Conservation (phyloP, 2,888 invertebrate species). For the Coenonympha arcania region DNA sequence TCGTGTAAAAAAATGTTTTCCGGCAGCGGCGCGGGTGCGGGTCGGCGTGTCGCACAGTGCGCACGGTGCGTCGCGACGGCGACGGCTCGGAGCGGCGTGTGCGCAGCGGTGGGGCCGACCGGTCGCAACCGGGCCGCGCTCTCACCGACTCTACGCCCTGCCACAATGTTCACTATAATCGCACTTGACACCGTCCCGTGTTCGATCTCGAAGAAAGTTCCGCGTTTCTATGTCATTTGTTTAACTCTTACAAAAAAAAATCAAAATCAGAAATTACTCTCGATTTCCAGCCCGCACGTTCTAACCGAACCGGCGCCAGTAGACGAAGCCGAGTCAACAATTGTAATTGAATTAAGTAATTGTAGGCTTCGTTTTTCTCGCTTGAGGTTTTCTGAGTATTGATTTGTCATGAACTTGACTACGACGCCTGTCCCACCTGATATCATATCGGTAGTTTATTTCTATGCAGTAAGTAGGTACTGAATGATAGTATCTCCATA, state of each 20-base stretch:
- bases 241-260: slow-evolving; percentile 27
- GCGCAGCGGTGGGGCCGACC: slow-evolving; percentile 66
- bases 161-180: slow-evolving; percentile 61
- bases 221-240: slow-evolving; percentile 63
- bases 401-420: slow-evolving; percentile 16
- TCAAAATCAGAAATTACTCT: slow-evolving; percentile 29
- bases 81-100: slow-evolving; percentile 62
- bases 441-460: slow-evolving; percentile 8
- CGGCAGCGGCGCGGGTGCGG: slow-evolving; percentile 38
- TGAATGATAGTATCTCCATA: slow-evolving; percentile 21
- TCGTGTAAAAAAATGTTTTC: slow-evolving; percentile 33
- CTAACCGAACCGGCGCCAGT: slow-evolving; percentile 27
- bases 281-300: slow-evolving; percentile 28
- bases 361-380: slow-evolving; percentile 37
- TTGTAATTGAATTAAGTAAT: slow-evolving; percentile 64
- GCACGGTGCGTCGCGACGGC: slow-evolving; percentile 71
- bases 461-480: slow-evolving; percentile 8
- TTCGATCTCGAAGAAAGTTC: slow-evolving; percentile 68
- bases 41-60: slow-evolving; percentile 46
- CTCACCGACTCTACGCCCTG: slow-evolving; percentile 61
- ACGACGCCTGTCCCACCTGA: slow-evolving; percentile 5
- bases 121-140: slow-evolving; percentile 72
- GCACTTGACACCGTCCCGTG: slow-evolving; percentile 69
- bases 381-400: slow-evolving; percentile 19
- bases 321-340: slow-evolving; percentile 45